These are phyloP conservation scores for Sepiola atlantica DNA, from an alignment of 2,888 invertebrate genomes.

Conservation along the genomic window DNA sequence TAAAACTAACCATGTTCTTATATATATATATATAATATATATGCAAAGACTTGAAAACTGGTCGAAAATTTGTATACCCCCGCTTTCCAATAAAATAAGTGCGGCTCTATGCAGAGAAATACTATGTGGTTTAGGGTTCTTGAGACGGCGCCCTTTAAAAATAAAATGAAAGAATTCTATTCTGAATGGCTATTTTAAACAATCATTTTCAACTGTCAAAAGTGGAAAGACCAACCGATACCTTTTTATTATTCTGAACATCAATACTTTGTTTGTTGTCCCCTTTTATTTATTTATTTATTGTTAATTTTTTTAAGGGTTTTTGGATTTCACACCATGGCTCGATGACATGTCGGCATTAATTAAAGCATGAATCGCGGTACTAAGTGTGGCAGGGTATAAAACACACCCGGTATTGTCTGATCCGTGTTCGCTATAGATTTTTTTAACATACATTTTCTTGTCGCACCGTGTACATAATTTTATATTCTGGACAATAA, in stretches of 20 bases:
- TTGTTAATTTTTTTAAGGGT: neutral
- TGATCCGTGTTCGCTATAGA: neutral
- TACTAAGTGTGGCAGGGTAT: neutral
- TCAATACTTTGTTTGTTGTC: neutral
- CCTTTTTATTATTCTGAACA: neutral
- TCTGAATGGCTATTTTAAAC: too few species aligned
- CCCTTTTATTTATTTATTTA: neutral
- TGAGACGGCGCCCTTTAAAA: too few species aligned
- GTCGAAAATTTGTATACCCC: too few species aligned
- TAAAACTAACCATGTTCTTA: too few species aligned
- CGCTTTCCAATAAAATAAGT: too few species aligned
- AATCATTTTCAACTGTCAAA: too few species aligned
- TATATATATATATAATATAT: too few species aligned
- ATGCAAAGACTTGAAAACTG: too few species aligned
- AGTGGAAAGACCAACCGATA: neutral
- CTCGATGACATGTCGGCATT: neutral
- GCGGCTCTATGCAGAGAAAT: too few species aligned
- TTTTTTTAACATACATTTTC: neutral
- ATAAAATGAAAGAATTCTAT: too few species aligned
- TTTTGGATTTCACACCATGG: neutral
- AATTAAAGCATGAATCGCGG: neutral
- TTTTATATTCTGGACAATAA: neutral
- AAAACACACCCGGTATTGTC: neutral
- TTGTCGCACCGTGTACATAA: neutral
- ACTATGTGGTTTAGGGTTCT: too few species aligned